These are phyloP conservation scores for Aricia agestis DNA, from an alignment of 1,140 invertebrate species.

Conservation along the genomic window DNA sequence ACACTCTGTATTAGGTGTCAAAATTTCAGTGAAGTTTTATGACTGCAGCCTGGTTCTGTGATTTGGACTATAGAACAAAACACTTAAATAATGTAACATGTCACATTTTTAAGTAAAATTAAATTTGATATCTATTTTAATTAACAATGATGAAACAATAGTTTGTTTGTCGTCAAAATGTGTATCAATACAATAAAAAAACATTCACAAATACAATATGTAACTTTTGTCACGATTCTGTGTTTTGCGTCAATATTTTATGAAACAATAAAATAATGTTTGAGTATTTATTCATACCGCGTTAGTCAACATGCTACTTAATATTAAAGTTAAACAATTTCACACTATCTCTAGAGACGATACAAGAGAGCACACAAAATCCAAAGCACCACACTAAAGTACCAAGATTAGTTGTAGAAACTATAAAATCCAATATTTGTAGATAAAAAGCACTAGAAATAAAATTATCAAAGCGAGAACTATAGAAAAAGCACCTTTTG, in stretches of 20 bases:
- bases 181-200: neutral
- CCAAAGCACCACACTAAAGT: neutral
- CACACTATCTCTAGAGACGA: neutral
- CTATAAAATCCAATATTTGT: neutral
- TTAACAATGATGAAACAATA: neutral
- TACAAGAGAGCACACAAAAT: neutral
- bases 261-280: neutral
- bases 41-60: too few species aligned
- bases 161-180: neutral
- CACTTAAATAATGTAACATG: neutral
- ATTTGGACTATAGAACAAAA: too few species aligned
- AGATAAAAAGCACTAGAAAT: neutral
- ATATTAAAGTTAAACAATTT: neutral
- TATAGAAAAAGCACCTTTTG: constrained; percentile 10
- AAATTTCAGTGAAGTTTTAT: too few species aligned
- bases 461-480: neutral
- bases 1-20: too few species aligned
- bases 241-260: neutral
- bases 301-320: constrained; percentile 1
- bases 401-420: neutral
- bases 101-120: neutral
- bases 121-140: neutral
- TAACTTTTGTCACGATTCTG: neutral
- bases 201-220: neutral
- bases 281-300: neutral